A percentile compares a stretch with the other conserved stretches of the same genome.
Evolutionary conservation across 2,797 vertebrate species (phyloP).

Genomic region (Uromys caudimaculatus): DNA sequence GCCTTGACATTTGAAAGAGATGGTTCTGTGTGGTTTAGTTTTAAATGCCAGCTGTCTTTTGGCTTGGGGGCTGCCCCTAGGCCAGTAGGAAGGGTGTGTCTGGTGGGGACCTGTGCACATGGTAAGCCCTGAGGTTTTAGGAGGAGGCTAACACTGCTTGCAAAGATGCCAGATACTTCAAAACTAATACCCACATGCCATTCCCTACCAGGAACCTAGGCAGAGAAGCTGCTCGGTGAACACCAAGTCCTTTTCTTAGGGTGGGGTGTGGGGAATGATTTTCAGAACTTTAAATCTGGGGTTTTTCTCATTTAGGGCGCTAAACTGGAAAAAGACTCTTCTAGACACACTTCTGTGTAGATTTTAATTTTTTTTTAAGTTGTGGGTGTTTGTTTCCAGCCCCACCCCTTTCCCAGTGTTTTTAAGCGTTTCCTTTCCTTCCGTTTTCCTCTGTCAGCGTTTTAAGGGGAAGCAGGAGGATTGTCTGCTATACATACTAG

Average conservation of each 20-base stretch:
- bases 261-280: not conserved
- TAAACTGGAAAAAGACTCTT: conserved; percentile 9
- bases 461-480: not conserved
- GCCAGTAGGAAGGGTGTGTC: not conserved
- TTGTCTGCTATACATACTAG: not conserved
- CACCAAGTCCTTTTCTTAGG: not conserved
- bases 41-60: conserved; percentile 68
- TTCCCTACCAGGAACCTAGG: conserved; percentile 40
- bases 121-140: conserved; percentile 68
- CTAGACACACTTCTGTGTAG: not conserved
- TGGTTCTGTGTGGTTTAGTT: conserved; percentile 56
- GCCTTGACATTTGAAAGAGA: conserved; percentile 66
- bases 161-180: conserved; percentile 28
- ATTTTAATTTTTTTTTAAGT: not conserved
- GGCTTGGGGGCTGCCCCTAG: not conserved
- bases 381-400: not conserved
- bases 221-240: conserved; percentile 34
- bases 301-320: conserved; percentile 43
- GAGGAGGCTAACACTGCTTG: conserved; percentile 35
- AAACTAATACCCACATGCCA: conserved; percentile 69
- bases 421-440: not conserved
- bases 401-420: not conserved
- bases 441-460: not conserved
- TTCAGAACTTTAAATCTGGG: conserved; percentile 31
- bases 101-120: conserved; percentile 62